Conservation (phyloP, 2,797 vertebrate genomes). For the Trichosurus vulpecula region DNA sequence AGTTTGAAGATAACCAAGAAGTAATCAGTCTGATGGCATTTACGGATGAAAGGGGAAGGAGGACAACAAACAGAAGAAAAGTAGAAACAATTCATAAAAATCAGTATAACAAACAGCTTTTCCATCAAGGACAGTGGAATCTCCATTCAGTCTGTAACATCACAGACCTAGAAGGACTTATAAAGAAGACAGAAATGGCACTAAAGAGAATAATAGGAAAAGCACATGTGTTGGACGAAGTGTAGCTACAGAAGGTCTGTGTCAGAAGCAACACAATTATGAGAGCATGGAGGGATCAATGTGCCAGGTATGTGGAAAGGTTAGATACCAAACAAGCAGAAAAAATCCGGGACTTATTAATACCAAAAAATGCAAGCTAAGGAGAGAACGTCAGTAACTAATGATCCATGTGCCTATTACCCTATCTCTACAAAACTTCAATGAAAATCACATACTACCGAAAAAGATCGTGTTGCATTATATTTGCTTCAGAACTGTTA, state of each 20-base stretch:
- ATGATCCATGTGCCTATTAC: background rate
- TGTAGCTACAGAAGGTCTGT: background rate
- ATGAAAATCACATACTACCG: background rate
- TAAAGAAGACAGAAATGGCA: background rate
- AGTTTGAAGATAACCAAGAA: background rate
- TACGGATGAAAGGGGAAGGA: background rate
- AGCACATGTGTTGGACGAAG: background rate
- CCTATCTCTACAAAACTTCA: background rate
- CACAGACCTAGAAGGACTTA: too few species aligned
- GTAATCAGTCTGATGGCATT: background rate
- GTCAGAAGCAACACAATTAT: too few species aligned
- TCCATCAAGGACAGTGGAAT: background rate
- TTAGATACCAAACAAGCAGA: background rate
- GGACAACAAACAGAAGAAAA: background rate
- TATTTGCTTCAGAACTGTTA: background rate
- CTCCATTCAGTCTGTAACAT: too few species aligned
- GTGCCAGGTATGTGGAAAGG: background rate
- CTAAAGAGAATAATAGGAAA: background rate
- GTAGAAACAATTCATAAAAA: background rate
- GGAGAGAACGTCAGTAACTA: background rate
- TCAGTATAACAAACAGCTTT: background rate
- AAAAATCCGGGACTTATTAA: background rate
- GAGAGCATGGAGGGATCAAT: background rate
- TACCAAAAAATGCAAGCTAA: background rate
- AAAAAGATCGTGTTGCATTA: background rate